Percentiles rank a stretch among this genome's conserved stretches.
These are phyloP conservation scores for Sipha maydis DNA, from an alignment of 2,888 invertebrate genomes.

Conservation along the genomic window DNA sequence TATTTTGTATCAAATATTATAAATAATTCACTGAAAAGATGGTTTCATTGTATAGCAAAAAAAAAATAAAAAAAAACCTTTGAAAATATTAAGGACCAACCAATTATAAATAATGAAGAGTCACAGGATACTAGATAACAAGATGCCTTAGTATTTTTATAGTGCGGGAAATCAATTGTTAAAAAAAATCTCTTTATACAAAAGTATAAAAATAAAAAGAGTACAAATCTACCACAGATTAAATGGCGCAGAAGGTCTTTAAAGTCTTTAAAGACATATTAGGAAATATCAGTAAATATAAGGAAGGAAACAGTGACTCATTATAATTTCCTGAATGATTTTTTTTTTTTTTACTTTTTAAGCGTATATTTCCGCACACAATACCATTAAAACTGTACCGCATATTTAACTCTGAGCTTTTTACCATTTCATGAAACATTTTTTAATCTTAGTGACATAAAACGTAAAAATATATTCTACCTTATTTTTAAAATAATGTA, in stretches of 20 bases:
- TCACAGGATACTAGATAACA: conserved; percentile 48
- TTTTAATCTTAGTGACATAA: not conserved
- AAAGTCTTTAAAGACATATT: not conserved
- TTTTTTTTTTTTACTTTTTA: not conserved
- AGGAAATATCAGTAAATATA: not conserved
- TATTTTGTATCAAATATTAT: not conserved
- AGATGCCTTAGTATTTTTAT: not conserved
- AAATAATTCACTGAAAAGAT: not conserved
- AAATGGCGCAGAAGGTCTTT: not conserved
- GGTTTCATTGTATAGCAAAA: not conserved
- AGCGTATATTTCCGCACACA: not conserved
- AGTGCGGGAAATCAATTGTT: conserved; percentile 48
- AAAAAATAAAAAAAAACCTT: conserved; percentile 1
- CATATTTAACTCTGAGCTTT: not conserved
- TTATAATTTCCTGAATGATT: conserved; percentile 9
- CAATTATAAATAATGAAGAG: conserved; percentile 55
- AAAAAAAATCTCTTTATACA: not conserved
- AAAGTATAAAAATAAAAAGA: not conserved
- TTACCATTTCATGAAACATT: not conserved
- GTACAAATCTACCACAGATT: not conserved
- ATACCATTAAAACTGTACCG: not conserved
- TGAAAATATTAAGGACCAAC: not conserved
- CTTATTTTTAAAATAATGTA: too few species aligned
- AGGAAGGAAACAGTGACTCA: conserved; percentile 36
- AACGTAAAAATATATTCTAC: too few species aligned